A percentile compares a stretch with the other conserved stretches of the same genome.
Evolutionary conservation across 1,140 invertebrate species (phyloP).

Genomic region (Bilobella aurantiaca): DNA sequence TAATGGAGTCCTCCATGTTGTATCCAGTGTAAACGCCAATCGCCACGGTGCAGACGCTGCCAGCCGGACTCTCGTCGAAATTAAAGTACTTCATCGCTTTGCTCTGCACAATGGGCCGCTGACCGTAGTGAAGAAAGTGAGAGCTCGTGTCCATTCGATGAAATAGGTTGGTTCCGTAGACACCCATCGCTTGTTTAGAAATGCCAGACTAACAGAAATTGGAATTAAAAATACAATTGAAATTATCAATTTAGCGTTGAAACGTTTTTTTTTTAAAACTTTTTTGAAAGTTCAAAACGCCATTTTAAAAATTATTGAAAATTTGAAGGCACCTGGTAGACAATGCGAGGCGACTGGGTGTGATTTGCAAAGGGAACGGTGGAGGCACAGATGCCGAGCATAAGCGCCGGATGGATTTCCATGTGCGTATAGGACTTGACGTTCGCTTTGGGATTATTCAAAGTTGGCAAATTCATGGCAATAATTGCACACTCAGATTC

Average conservation of each 20-base stretch:
- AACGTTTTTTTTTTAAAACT: conserved; percentile 1
- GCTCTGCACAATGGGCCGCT: conserved; percentile 49
- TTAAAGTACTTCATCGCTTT: conserved; percentile 46
- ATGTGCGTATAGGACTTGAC: conserved; percentile 95
- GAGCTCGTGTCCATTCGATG: conserved; percentile 96
- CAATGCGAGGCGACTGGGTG: conserved; percentile 96
- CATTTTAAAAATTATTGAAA: not conserved
- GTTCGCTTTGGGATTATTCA: conserved; percentile 51
- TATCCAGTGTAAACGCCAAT: conserved; percentile 97
- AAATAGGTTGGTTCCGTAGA: conserved; percentile 97
- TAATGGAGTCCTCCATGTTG: conserved; percentile 98
- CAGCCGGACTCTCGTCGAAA: conserved; percentile 85
- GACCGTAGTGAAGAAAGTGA: conserved; percentile 95
- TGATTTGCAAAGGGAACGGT: conserved; percentile 99
- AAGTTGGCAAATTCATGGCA: conserved; percentile 77
- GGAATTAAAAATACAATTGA: not conserved
- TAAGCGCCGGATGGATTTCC: conserved; percentile 98
- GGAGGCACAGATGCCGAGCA: conserved; percentile 91
- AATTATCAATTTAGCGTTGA: conserved; percentile 10
- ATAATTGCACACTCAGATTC: conserved; percentile 99
- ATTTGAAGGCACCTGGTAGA: conserved; percentile 57
- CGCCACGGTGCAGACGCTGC: conserved; percentile 95
- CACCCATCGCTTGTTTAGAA: conserved; percentile 99
- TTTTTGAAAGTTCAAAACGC: not conserved
- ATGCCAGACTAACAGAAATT: conserved; percentile 72